These are phyloP conservation scores for Galerucella pusilla DNA, from an alignment of 2,888 invertebrate species.

Conservation along the genomic window DNA sequence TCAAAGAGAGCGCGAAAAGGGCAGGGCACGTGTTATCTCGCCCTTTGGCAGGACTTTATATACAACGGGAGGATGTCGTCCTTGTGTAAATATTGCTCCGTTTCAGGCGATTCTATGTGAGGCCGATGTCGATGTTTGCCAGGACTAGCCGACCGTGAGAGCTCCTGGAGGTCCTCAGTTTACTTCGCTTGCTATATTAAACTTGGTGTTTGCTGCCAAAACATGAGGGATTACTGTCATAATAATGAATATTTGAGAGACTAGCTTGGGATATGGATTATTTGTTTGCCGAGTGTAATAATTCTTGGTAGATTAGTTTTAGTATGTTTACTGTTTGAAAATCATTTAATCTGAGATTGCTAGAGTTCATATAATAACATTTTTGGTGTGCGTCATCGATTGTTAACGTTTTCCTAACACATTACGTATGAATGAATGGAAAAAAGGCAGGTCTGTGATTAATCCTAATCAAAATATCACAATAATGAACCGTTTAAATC, in stretches of 20 bases:
- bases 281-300: conserved; percentile 17
- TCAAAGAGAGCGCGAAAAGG: conserved; percentile 37
- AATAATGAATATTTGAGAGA: conserved; percentile 44
- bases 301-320: not conserved
- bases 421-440: too few relatives aligned
- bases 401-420: too few relatives aligned
- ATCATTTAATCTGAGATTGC: not conserved
- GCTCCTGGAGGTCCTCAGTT: conserved; percentile 22
- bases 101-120: conserved; percentile 30
- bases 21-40: conserved; percentile 46
- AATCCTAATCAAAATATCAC: too few relatives aligned
- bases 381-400: too few relatives aligned
- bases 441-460: too few relatives aligned
- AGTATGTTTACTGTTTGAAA: not conserved
- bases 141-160: conserved; percentile 50
- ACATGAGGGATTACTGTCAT: conserved; percentile 48
- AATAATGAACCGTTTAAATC: too few relatives aligned
- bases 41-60: conserved; percentile 40
- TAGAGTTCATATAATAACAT: too few relatives aligned
- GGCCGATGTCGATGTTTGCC: conserved; percentile 42
- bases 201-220: conserved; percentile 49
- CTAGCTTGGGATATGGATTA: conserved; percentile 25
- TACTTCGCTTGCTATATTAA: conserved; percentile 41
- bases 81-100: conserved; percentile 54
- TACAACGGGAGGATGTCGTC: conserved; percentile 49